Evolutionary conservation across 1,140 invertebrate species (phyloP).

Genomic region (Drosophila simulans): DNA sequence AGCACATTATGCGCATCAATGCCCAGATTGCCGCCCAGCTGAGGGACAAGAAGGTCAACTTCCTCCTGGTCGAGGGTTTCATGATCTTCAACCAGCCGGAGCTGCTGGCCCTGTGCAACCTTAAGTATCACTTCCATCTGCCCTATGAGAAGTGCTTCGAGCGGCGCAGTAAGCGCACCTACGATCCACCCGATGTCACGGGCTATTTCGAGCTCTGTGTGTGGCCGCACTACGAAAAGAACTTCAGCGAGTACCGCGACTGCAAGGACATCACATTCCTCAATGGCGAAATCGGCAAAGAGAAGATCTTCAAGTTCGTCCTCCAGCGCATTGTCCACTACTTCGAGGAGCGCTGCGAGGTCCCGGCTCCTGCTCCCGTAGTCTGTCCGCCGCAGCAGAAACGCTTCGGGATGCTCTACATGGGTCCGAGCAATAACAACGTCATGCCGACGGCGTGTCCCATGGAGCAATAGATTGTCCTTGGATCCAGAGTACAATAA

Average conservation of each 20-base stretch:
- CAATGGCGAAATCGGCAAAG: slow-evolving; percentile 78
- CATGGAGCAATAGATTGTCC: slow-evolving; percentile 70
- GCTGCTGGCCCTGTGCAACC: slow-evolving; percentile 88
- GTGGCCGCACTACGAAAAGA: slow-evolving; percentile 89
- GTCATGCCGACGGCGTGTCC: slow-evolving; percentile 64
- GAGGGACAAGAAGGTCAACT: slow-evolving; percentile 84
- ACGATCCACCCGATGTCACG: slow-evolving; percentile 91
- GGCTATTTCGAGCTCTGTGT: slow-evolving; percentile 92
- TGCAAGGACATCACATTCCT: slow-evolving; percentile 80
- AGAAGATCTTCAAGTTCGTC: slow-evolving; percentile 80
- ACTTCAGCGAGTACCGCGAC: slow-evolving; percentile 76
- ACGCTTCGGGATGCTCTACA: slow-evolving; percentile 68
- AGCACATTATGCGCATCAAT: slow-evolving; percentile 68
- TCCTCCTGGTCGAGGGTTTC: slow-evolving; percentile 92
- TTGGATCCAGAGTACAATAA: slow-evolving; percentile 5
- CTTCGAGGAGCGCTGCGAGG: slow-evolving; percentile 79
- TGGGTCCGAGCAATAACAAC: slow-evolving; percentile 61
- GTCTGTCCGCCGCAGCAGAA: slow-evolving; percentile 79
- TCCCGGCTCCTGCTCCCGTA: slow-evolving; percentile 35
- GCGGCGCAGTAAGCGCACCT: slow-evolving; percentile 87
- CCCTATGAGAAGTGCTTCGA: slow-evolving; percentile 88
- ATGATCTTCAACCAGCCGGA: slow-evolving; percentile 89
- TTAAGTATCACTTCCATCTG: slow-evolving; percentile 90
- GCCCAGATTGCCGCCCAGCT: slow-evolving; percentile 63
- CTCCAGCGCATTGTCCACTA: slow-evolving; percentile 76